Conservation (phyloP, 2,797 vertebrate species). For the Chelon labrosus region DNA sequence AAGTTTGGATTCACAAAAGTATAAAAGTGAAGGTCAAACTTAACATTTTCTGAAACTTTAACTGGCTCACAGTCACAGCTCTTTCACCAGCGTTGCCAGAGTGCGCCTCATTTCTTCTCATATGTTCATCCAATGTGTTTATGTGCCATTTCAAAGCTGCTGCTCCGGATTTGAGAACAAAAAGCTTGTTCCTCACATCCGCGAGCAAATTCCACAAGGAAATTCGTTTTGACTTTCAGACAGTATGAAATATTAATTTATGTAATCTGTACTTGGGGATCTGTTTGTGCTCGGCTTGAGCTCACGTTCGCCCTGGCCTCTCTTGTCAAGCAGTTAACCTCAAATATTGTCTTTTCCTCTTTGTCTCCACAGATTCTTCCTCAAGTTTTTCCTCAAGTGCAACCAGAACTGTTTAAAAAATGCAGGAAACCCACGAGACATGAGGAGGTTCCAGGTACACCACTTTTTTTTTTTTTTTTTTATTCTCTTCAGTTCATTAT, state of each 20-base stretch:
- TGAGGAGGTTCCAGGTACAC: slow-evolving; percentile 97
- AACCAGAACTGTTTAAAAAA: slow-evolving; percentile 99
- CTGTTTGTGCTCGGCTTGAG: slow-evolving; percentile 25
- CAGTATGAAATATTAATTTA: slow-evolving; percentile 56
- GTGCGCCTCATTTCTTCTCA: slow-evolving; percentile 21
- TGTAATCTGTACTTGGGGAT: slow-evolving; percentile 28
- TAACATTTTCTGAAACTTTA: slow-evolving; percentile 22
- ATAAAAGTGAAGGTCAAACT: slow-evolving; percentile 44
- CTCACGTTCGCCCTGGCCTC: slow-evolving; percentile 17
- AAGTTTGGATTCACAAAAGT: slow-evolving; percentile 25
- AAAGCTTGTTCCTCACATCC: slow-evolving; percentile 23
- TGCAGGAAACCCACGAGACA: slow-evolving; percentile 98
- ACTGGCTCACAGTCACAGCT: slow-evolving; percentile 20
- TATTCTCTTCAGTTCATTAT: not conserved
- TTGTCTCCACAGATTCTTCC: slow-evolving; percentile 92
- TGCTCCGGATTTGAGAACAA: slow-evolving; percentile 37
- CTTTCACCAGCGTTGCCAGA: slow-evolving; percentile 12
- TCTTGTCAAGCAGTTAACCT: slow-evolving; percentile 35
- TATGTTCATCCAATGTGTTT: slow-evolving; percentile 29
- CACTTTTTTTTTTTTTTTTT: slow-evolving; percentile 20
- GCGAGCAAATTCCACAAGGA: slow-evolving; percentile 44
- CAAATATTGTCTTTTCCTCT: slow-evolving; percentile 32
- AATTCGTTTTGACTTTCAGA: slow-evolving; percentile 44
- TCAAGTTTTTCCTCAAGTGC: slow-evolving; percentile 99
- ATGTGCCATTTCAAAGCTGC: slow-evolving; percentile 48